phyloP scores from a whole-genome alignment of 2,888 invertebrate species.

The Marronus borbonicus region DNA sequence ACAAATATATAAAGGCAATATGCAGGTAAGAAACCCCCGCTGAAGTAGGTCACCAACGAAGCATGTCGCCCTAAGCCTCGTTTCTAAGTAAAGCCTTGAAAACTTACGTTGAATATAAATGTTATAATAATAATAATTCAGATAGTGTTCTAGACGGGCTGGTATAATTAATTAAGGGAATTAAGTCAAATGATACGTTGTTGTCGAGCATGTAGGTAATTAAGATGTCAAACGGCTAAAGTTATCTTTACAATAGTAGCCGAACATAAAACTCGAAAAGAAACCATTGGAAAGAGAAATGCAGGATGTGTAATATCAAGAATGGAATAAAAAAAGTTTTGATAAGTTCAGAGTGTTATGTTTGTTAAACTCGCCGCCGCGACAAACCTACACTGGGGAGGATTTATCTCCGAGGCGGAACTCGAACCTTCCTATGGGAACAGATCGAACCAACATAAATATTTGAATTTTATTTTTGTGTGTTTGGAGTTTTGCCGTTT shows the following conservation, averaged over 20 bases:
- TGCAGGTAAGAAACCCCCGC: conserved; percentile 6
- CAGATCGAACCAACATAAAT: conserved; percentile 24
- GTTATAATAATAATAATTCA: background rate
- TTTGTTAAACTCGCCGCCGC: conserved; percentile 18
- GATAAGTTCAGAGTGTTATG: conserved; percentile 12
- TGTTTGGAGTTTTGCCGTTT: conserved; percentile 1
- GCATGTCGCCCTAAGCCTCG: conserved; percentile 12
- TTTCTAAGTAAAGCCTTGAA: conserved; percentile 17
- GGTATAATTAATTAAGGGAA: background rate
- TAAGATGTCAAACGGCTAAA: background rate
- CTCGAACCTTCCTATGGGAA: conserved; percentile 12
- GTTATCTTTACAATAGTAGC: background rate
- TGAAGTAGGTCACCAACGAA: conserved; percentile 22
- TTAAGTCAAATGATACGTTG: too few species aligned
- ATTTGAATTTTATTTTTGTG: conserved; percentile 21
- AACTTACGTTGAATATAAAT: conserved; percentile 24
- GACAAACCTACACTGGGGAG: conserved; percentile 17
- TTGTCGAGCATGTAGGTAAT: too few species aligned
- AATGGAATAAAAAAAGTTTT: conserved; percentile 8
- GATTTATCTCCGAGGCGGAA: conserved; percentile 20
- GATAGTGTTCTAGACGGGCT: background rate
- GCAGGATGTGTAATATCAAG: conserved; percentile 1
- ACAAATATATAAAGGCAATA: conserved; percentile 30
- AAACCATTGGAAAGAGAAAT: background rate
- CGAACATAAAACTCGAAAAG: too few species aligned